Evolutionary conservation across 23 tunicate species (phyloP).

Genomic region (Ciona savignyi): DNA sequence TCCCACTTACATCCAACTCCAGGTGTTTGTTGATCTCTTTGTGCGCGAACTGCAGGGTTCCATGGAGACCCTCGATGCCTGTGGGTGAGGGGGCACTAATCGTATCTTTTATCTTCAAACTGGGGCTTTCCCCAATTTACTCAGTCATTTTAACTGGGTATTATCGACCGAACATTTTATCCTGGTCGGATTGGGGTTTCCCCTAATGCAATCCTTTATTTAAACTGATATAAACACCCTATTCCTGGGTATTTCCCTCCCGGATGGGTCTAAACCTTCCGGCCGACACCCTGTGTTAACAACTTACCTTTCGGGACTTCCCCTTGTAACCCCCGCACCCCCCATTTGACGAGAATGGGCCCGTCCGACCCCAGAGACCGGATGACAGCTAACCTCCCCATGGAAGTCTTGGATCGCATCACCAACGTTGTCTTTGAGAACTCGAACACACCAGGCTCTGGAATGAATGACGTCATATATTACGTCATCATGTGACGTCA

Average conservation of each 20-base stretch:
- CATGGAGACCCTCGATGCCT: too few relatives aligned
- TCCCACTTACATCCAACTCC: constrained; percentile 33
- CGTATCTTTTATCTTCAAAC: too few relatives aligned
- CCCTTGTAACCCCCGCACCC: constrained; percentile 7
- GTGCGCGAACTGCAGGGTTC: constrained; percentile 50
- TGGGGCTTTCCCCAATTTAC: too few relatives aligned
- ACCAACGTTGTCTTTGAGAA: constrained; percentile 67
- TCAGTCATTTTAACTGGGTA: too few relatives aligned
- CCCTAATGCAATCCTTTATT: too few relatives aligned
- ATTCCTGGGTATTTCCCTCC: neutral
- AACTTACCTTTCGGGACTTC: constrained; percentile 4
- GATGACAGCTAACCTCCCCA: constrained; percentile 67
- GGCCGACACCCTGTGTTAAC: too few relatives aligned
- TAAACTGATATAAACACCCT: too few relatives aligned
- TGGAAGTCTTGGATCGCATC: constrained; percentile 54
- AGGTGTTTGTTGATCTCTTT: constrained; percentile 61
- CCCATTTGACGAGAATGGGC: constrained; percentile 60
- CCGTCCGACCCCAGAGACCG: constrained; percentile 94
- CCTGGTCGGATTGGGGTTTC: too few relatives aligned
- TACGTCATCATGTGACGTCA: neutral
- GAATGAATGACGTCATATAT: constrained; percentile 1
- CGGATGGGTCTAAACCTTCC: neutral
- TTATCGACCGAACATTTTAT: too few relatives aligned
- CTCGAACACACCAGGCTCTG: constrained; percentile 92
- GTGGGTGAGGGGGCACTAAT: too few relatives aligned